Base-by-base conservation (phyloP, 2,888 invertebrate species). In the Scaptomyza cyrtandrae region DNA sequence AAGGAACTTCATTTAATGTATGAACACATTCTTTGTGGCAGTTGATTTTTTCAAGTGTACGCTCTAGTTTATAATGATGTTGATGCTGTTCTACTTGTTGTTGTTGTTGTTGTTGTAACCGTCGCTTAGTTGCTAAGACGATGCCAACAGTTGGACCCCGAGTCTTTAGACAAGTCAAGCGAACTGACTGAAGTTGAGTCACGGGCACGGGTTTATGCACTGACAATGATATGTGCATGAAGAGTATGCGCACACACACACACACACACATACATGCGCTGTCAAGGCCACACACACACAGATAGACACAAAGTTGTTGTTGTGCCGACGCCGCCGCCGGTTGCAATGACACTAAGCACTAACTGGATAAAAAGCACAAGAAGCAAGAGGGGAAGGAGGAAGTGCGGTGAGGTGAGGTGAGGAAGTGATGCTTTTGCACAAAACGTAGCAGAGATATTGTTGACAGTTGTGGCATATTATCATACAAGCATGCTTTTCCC, bases 381-480 rank as follows among this genome's bases (percentile, higher is more conserved):
- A 13, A 13, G 9, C 11, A 11, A 24, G 24, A 0, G 24, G 24
- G 5, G 24, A 0, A 3, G 4, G 24, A 24, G 24, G 24, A 10
- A n/a, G 19, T 4, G 11, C 6, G 29, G 16, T n/a, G 14, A 1
- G 43, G 0, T 2, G 13, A 11, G 33, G 55, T 19, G 31, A 37
- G 48, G 53, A 31, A 29, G 37, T 19, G 41, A 41, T 24, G 44
- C 60, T 63, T 65, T 82, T 57, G 43, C 61, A 70, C 61, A 70
- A 41, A 39, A 63, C 89, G 83, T 2, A 19, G 19, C n/a, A n/a
- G 88, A 89, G 88, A 89, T 84, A 83, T 89, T 88, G 83, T 87
- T 83, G 83, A 83, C 83, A 88, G 82, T 89, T 87, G 83, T 89
- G 83, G 83, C 89, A 89, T 87, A 89, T 89, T 83, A 83, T 83